A percentile compares a stretch with the other conserved stretches of the same genome.
Evolutionary conservation across 1,140 invertebrate genomes (phyloP).

Genomic region (Eriocheir sinensis): DNA sequence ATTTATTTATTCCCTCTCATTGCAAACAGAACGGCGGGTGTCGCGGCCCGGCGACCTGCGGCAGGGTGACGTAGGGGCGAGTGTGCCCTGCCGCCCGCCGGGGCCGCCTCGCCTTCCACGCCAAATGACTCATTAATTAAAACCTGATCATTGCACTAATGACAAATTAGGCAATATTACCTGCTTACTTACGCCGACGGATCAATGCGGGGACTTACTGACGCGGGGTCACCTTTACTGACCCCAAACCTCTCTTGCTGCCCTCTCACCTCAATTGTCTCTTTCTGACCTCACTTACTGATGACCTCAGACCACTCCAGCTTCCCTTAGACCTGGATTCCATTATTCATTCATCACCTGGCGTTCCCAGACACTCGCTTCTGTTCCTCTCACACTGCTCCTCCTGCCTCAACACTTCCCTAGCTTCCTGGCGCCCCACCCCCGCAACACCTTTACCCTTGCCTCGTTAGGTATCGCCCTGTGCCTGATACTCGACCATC

Average conservation of each 20-base stretch:
- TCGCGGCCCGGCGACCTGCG: neutral
- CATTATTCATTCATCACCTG: too few species aligned
- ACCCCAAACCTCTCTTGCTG: neutral
- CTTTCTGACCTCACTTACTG: neutral
- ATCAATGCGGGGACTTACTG: neutral
- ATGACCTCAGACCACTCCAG: too few species aligned
- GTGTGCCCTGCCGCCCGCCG: neutral
- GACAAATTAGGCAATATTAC: slow-evolving; percentile 68
- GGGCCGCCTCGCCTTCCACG: neutral
- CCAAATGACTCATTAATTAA: slow-evolving; percentile 73
- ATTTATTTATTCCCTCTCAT: slow-evolving; percentile 76
- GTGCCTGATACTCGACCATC: too few species aligned
- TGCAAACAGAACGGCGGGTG: slow-evolving; percentile 50
- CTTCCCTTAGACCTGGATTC: too few species aligned
- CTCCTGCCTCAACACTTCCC: too few species aligned
- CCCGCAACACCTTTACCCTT: neutral
- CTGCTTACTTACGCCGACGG: slow-evolving; percentile 56
- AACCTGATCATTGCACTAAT: slow-evolving; percentile 67
- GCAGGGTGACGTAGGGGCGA: neutral
- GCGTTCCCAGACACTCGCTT: too few species aligned
- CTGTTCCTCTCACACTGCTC: too few species aligned
- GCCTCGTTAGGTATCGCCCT: too few species aligned
- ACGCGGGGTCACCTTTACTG: neutral
- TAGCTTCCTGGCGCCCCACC: neutral
- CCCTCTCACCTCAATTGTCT: too few species aligned